Evolutionary conservation across 2,797 vertebrate genomes (phyloP).

Genomic region (Myotis planiceps): DNA sequence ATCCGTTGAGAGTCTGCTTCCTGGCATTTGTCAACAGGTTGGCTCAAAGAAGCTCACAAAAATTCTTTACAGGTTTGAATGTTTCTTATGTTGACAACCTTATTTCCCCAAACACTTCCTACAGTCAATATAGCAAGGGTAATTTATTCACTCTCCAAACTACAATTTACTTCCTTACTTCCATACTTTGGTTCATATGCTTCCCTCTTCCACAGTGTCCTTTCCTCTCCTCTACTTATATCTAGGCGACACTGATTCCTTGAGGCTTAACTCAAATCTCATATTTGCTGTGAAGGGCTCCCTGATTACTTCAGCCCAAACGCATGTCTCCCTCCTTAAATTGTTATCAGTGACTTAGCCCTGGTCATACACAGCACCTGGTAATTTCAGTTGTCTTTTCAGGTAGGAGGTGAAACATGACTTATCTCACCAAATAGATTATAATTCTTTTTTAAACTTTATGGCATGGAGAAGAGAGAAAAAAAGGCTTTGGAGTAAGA

Average conservation of each 20-base stretch:
- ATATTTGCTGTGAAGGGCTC: background rate
- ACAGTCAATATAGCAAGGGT: background rate
- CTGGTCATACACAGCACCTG: background rate
- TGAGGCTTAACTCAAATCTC: background rate
- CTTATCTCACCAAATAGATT: background rate
- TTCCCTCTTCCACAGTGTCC: background rate
- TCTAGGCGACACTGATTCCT: background rate
- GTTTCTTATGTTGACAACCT: background rate
- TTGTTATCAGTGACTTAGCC: background rate
- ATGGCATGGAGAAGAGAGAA: background rate
- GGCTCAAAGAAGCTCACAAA: background rate
- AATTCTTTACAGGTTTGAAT: background rate
- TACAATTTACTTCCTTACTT: background rate
- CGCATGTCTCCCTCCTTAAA: background rate
- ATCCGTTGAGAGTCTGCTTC: background rate
- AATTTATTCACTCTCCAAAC: background rate
- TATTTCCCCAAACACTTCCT: constrained; percentile 39
- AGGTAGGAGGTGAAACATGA: background rate
- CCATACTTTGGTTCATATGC: background rate
- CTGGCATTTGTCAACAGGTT: background rate
- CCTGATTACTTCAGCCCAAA: background rate
- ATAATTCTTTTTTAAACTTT: background rate
- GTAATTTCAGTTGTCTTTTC: background rate
- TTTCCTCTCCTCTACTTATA: background rate
- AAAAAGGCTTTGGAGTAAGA: constrained; percentile 20